Conservation (phyloP, 2,797 vertebrate genomes). For the Babyrousa celebensis region DNA sequence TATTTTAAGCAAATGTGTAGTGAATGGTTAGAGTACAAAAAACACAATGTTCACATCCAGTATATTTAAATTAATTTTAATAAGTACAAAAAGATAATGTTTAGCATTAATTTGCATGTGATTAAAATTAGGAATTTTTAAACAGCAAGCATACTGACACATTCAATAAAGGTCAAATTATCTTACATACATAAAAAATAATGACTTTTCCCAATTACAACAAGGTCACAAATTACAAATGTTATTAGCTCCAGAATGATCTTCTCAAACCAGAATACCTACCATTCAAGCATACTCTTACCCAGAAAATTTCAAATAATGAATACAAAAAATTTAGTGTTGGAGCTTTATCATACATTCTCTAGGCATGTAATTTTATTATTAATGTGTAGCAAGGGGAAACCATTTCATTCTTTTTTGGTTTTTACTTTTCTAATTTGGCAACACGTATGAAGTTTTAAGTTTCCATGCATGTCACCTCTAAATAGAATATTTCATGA, state of each 20-base stretch:
- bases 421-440: constrained; percentile 71
- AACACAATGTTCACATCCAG: constrained; percentile 79
- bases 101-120: constrained; percentile 90
- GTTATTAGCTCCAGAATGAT: constrained; percentile 86
- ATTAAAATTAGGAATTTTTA: constrained; percentile 88
- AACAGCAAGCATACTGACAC: constrained; percentile 91
- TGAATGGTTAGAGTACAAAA: constrained; percentile 75
- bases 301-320: constrained; percentile 85
- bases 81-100: constrained; percentile 92
- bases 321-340: constrained; percentile 86
- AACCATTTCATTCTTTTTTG: constrained; percentile 61
- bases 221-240: constrained; percentile 92
- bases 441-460: constrained; percentile 61
- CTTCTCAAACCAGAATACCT: constrained; percentile 86
- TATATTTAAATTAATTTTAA: constrained; percentile 93
- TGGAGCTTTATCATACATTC: constrained; percentile 84
- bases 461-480: constrained; percentile 38
- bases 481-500: constrained; percentile 34
- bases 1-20: constrained; percentile 60
- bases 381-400: constrained; percentile 79
- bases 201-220: constrained; percentile 89
- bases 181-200: constrained; percentile 90
- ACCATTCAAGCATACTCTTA: constrained; percentile 82
- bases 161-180: constrained; percentile 89
- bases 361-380: constrained; percentile 82